These are phyloP conservation scores for Eristalis pertinax DNA, from an alignment of 2,888 invertebrate genomes.

Conservation along the genomic window DNA sequence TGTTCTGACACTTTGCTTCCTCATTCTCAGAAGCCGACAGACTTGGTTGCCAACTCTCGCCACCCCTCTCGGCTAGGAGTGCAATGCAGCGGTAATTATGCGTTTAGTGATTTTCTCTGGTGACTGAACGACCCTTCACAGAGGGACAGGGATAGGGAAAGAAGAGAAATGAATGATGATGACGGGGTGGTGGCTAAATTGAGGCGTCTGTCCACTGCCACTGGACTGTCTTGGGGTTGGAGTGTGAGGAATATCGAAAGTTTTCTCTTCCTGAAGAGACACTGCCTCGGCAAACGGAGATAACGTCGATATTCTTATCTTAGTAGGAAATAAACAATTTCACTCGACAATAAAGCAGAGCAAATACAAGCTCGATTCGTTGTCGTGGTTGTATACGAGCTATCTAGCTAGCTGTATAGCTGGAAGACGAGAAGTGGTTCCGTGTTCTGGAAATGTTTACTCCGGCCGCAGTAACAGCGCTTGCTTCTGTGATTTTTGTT, in stretches of 20 bases:
- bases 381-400: neutral
- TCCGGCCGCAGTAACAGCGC: conserved; percentile 51
- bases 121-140: neutral
- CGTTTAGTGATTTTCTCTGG: conserved; percentile 12
- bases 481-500: conserved; percentile 70
- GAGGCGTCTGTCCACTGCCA: neutral
- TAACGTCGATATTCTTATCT: conserved; percentile 71
- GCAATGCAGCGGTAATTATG: conserved; percentile 15
- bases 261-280: conserved; percentile 71
- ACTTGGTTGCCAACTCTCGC: neutral
- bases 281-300: conserved; percentile 53
- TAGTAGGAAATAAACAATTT: conserved; percentile 72
- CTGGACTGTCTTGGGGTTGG: neutral
- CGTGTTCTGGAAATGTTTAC: conserved; percentile 69
- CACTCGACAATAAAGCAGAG: conserved; percentile 71
- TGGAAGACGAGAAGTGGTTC: conserved; percentile 53
- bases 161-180: neutral
- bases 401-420: conserved; percentile 13
- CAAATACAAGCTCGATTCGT: conserved; percentile 39
- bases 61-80: neutral
- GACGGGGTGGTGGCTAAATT: neutral
- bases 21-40: conserved; percentile 48
- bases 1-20: conserved; percentile 65
- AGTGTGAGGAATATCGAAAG: conserved; percentile 53
- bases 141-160: neutral